Evolutionary conservation across 1,140 invertebrate species (phyloP).

Genomic region (Drosophila serrata): DNA sequence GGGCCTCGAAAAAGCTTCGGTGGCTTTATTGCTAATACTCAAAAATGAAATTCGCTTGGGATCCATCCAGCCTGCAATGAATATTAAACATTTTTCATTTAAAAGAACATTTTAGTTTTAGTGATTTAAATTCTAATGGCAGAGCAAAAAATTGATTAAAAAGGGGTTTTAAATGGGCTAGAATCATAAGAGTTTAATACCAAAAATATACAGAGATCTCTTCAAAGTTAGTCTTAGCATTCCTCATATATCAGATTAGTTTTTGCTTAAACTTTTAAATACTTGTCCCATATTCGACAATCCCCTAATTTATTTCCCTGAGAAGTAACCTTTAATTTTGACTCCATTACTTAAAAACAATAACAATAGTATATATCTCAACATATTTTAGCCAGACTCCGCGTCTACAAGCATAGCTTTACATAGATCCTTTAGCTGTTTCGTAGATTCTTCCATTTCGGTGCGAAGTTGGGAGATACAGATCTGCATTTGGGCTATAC

Average conservation of each 20-base stretch:
- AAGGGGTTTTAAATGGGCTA: too few species aligned
- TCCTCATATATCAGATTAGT: too few species aligned
- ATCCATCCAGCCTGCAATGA: conserved; percentile 32
- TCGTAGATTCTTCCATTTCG: conserved; percentile 58
- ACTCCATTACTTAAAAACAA: background rate
- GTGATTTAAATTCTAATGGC: background rate
- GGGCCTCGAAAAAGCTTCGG: conserved; percentile 25
- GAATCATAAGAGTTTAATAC: too few species aligned
- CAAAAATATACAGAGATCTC: too few species aligned
- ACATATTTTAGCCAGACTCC: background rate
- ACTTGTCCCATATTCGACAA: too few species aligned
- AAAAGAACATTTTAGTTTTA: background rate
- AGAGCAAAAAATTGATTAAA: too few species aligned
- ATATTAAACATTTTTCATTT: background rate
- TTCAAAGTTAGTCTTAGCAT: too few species aligned
- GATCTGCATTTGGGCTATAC: conserved; percentile 57
- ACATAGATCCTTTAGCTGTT: conserved; percentile 45
- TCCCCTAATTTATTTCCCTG: too few species aligned
- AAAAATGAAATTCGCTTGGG: conserved; percentile 24
- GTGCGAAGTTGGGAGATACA: conserved; percentile 43
- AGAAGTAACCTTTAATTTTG: background rate
- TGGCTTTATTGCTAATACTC: conserved; percentile 31
- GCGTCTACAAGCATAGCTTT: conserved; percentile 17
- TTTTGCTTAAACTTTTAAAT: too few species aligned
- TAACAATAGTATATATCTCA: background rate